Conservation (phyloP, 2,888 invertebrate genomes). For the Diplolepis rosae region DNA sequence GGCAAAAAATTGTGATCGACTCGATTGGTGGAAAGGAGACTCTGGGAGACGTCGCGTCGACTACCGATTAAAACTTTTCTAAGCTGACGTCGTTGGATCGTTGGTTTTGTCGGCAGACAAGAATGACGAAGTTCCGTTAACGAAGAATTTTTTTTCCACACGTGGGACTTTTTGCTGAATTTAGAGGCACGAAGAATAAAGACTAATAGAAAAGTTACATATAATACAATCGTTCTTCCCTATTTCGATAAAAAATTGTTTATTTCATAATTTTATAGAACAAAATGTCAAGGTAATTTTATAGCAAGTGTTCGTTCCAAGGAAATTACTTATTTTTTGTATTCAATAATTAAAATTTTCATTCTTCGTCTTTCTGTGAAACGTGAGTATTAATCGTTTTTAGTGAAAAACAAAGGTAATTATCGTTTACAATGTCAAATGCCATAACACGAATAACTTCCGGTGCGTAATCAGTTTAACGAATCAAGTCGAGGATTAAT, state of each 20-base stretch:
- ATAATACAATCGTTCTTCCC: neutral
- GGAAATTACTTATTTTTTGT: neutral
- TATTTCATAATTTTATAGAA: neutral
- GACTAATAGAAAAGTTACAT: slow-evolving; percentile 1
- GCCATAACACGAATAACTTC: slow-evolving; percentile 56
- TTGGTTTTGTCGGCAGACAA: slow-evolving; percentile 58
- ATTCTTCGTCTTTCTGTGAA: neutral
- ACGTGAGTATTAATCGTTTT: neutral
- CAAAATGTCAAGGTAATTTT: neutral
- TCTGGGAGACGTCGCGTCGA: slow-evolving; percentile 40
- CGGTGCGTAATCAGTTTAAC: slow-evolving; percentile 61
- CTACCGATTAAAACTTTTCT: slow-evolving; percentile 69
- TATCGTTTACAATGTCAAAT: slow-evolving; percentile 60
- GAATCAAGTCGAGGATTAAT: slow-evolving; percentile 66
- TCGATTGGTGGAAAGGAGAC: slow-evolving; percentile 44
- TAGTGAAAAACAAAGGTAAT: slow-evolving; percentile 43
- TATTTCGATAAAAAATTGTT: neutral
- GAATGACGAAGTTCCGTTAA: slow-evolving; percentile 62
- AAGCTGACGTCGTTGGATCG: slow-evolving; percentile 61
- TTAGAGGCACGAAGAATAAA: slow-evolving; percentile 6
- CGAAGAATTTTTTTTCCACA: slow-evolving; percentile 35
- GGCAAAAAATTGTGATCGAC: slow-evolving; percentile 8
- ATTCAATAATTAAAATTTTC: neutral
- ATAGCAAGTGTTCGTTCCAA: too few species aligned
- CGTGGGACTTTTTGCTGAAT: slow-evolving; percentile 27